Percentiles rank a stretch among this genome's conserved stretches.
Evolutionary conservation across 2,797 vertebrate genomes (phyloP).

Genomic region (Phyllotis vaccarum): DNA sequence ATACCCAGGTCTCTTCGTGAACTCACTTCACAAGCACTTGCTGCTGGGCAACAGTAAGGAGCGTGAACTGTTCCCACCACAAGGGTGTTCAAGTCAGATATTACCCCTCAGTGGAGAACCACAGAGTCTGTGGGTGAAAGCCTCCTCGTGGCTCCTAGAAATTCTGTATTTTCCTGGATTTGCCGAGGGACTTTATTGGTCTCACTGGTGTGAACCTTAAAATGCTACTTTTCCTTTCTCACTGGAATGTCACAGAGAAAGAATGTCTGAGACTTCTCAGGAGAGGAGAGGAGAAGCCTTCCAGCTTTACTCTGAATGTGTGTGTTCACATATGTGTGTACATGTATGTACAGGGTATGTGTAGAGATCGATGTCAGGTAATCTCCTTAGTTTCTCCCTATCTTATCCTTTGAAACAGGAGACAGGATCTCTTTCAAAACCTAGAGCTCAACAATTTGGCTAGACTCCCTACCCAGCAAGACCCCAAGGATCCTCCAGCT

Average conservation of each 20-base stretch:
- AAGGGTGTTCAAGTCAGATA: background rate
- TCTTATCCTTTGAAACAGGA: background rate
- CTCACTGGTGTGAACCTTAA: background rate
- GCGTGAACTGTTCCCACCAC: background rate
- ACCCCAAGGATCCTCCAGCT: background rate
- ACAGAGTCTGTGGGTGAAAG: background rate
- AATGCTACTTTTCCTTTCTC: background rate
- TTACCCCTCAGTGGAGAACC: background rate
- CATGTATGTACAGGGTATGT: background rate
- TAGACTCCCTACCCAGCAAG: background rate
- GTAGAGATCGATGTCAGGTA: background rate
- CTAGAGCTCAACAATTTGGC: background rate
- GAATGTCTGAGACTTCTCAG: background rate
- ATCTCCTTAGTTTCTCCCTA: background rate
- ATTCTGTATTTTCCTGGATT: background rate
- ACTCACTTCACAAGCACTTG: background rate
- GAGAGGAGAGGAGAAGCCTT: background rate
- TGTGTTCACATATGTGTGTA: background rate
- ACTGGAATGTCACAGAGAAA: background rate
- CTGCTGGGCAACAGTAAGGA: background rate
- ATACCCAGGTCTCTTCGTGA: background rate
- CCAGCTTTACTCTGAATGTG: background rate
- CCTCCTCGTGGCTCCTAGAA: background rate
- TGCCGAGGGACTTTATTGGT: background rate
- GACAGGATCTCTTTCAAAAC: background rate